These are phyloP conservation scores for Tridacna crocea DNA, from an alignment of 2,888 invertebrate genomes.

Conservation along the genomic window DNA sequence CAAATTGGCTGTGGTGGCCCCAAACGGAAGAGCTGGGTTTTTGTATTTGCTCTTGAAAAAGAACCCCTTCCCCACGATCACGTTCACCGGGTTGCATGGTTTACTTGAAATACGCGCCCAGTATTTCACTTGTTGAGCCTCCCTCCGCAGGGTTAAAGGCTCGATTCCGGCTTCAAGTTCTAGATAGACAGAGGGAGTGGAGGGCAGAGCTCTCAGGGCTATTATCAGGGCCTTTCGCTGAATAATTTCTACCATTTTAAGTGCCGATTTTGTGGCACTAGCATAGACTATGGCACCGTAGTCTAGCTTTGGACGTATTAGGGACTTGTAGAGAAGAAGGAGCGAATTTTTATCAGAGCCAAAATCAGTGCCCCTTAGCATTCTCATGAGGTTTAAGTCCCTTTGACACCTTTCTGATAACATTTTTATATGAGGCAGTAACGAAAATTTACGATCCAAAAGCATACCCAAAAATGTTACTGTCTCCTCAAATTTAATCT, in stretches of 20 bases:
- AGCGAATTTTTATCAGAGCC: constrained; percentile 17
- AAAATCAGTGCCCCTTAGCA: constrained; percentile 23
- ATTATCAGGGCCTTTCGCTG: constrained; percentile 18
- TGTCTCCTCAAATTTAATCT: not conserved
- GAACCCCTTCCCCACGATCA: not conserved
- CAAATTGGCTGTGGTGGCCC: not conserved
- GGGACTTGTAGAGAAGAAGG: constrained; percentile 20
- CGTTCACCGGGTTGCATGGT: constrained; percentile 1
- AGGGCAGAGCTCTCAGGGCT: constrained; percentile 8
- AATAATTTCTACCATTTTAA: not conserved
- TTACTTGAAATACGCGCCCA: not conserved
- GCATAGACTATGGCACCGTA: constrained; percentile 23
- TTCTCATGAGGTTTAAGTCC: constrained; percentile 26
- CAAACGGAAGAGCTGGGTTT: not conserved
- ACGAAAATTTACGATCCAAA: constrained; percentile 4
- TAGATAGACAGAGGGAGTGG: not conserved
- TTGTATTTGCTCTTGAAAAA: not conserved
- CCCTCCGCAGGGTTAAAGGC: not conserved
- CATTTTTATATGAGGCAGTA: not conserved
- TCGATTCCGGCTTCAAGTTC: not conserved
- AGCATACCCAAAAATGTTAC: constrained; percentile 24
- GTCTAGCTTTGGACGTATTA: constrained; percentile 24
- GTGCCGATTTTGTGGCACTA: not conserved
- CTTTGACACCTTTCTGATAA: constrained; percentile 4
- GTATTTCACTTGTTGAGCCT: constrained; percentile 7